phyloP scores from a whole-genome alignment of 2,797 vertebrate species.

The Pseudomugil gertrudae region DNA sequence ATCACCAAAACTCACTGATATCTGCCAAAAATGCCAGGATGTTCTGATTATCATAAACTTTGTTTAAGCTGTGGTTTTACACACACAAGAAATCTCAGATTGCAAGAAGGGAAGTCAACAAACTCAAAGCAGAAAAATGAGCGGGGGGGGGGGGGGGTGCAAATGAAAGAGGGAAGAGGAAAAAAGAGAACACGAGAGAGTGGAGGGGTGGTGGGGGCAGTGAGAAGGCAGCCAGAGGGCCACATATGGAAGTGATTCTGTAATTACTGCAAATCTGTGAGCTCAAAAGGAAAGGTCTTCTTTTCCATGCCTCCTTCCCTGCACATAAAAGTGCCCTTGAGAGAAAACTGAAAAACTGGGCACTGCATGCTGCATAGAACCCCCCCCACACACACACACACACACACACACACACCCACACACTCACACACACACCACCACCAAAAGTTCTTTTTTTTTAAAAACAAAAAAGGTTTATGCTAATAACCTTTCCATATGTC shows the following conservation, averaged over 20 bases:
- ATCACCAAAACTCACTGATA: slow-evolving; percentile 71
- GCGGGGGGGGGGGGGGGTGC: slow-evolving; percentile 67
- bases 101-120: slow-evolving; percentile 49
- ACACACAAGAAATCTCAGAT: slow-evolving; percentile 43
- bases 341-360: slow-evolving; percentile 68
- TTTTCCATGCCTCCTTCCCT: slow-evolving; percentile 81
- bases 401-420: too few species aligned
- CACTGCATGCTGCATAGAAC: slow-evolving; percentile 55
- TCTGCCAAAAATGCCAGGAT: slow-evolving; percentile 83
- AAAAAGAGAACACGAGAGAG: slow-evolving; percentile 55
- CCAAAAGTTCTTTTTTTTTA: too few species aligned
- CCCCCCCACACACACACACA: too few species aligned
- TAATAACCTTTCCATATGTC: slow-evolving; percentile 37
- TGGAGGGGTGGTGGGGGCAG: slow-evolving; percentile 76
- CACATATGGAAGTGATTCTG: slow-evolving; percentile 90
- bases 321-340: slow-evolving; percentile 81
- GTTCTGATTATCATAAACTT: slow-evolving; percentile 85
- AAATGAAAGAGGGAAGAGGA: slow-evolving; percentile 67
- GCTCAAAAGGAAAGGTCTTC: slow-evolving; percentile 85
- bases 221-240: slow-evolving; percentile 80
- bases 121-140: slow-evolving; percentile 46
- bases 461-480: slow-evolving; percentile 47
- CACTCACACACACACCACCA: too few species aligned
- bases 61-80: slow-evolving; percentile 80
- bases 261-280: slow-evolving; percentile 88